phyloP scores from a whole-genome alignment of 1,140 invertebrate genomes.

The Hyles vespertilio region DNA sequence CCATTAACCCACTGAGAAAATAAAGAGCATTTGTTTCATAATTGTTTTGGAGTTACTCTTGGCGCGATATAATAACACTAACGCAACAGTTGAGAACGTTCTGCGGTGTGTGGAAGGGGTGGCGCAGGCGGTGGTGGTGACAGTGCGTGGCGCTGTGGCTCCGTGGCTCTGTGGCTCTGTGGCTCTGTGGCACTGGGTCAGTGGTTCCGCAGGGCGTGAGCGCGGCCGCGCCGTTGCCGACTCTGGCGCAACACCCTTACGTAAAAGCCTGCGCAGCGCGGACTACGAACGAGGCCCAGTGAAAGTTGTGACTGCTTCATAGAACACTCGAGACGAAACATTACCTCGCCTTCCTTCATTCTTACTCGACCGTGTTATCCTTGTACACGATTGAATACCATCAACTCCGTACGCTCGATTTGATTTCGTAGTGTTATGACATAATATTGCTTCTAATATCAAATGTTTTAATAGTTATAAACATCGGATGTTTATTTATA shows the following conservation, averaged over 20 bases:
- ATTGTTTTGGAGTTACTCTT: conserved; percentile 1
- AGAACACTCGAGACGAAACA: conserved; percentile 42
- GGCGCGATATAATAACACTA: conserved; percentile 14
- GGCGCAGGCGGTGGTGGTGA: conserved; percentile 1
- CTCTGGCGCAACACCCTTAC: conserved; percentile 68
- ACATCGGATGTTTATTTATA: no score
- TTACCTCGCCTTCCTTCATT: background rate
- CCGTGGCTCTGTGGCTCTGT: conserved; percentile 19
- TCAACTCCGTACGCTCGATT: background rate
- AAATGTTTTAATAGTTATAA: no score
- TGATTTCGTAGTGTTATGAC: no score
- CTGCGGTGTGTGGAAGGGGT: conserved; percentile 46
- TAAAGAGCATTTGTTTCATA: conserved; percentile 1
- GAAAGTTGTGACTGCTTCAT: conserved; percentile 54
- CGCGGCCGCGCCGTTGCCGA: conserved; percentile 24
- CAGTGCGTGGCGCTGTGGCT: background rate
- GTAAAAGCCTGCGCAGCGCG: conserved; percentile 49
- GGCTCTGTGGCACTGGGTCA: conserved; percentile 67
- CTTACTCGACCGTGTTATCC: conserved; percentile 2
- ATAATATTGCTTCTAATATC: no score
- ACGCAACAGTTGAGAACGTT: conserved; percentile 53
- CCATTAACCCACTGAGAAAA: conserved; percentile 5
- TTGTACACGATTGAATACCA: conserved; percentile 3
- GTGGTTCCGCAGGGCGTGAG: conserved; percentile 60
- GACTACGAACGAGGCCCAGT: conserved; percentile 32